Conservation (phyloP, 1,140 invertebrate genomes). For the Plutomurus gul region DNA sequence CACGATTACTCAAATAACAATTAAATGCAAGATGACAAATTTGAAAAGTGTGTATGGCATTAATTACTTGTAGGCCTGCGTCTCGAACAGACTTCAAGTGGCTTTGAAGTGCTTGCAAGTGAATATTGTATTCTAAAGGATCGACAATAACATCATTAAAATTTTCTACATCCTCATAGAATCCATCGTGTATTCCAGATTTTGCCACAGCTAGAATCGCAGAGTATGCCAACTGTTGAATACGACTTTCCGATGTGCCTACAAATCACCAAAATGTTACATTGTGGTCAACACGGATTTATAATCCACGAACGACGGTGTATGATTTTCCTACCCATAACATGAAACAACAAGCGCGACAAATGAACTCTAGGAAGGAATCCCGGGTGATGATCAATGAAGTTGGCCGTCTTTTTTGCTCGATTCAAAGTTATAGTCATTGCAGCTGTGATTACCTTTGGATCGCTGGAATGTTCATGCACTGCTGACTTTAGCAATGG, state of each 20-base stretch:
- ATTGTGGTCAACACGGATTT: neutral
- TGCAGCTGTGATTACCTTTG: slow-evolving; percentile 58
- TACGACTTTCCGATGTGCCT: slow-evolving; percentile 68
- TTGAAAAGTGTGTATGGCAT: neutral
- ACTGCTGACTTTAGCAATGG: slow-evolving; percentile 72
- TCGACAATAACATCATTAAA: slow-evolving; percentile 68
- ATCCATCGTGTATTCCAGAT: slow-evolving; percentile 67
- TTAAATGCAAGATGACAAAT: neutral
- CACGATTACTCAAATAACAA: neutral
- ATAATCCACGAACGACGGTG: neutral
- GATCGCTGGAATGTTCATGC: slow-evolving; percentile 14
- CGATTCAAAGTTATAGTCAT: slow-evolving; percentile 75
- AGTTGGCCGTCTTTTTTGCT: slow-evolving; percentile 64
- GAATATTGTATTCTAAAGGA: slow-evolving; percentile 70
- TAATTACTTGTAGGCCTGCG: neutral
- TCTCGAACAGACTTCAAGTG: slow-evolving; percentile 55
- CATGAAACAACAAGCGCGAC: slow-evolving; percentile 76
- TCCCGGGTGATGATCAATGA: neutral
- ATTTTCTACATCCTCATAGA: neutral
- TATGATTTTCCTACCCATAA: slow-evolving; percentile 67
- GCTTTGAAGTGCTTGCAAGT: slow-evolving; percentile 77
- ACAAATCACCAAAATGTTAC: slow-evolving; percentile 4
- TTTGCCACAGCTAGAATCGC: slow-evolving; percentile 76
- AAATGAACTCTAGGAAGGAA: slow-evolving; percentile 80
- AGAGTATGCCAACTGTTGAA: slow-evolving; percentile 75